Base-by-base conservation (phyloP, 2,797 vertebrate species). In the Rhinella marina region DNA sequence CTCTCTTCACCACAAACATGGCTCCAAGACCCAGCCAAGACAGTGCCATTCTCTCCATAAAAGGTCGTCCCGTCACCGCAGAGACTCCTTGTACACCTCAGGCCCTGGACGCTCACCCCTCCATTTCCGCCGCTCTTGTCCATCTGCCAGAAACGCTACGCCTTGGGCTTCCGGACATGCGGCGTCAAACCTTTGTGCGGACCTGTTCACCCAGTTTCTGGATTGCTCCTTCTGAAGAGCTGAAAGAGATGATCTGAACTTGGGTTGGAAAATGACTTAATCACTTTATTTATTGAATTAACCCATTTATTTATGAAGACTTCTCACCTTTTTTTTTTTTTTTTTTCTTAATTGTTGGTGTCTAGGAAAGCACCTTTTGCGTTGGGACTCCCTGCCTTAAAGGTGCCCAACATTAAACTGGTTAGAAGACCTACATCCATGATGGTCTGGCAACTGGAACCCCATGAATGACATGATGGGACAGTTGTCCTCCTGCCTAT, bases 201-300 rank as follows among this genome's bases (percentile, higher is more conserved):
- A 91, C 27, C 54, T 89, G 21, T 81, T 90, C n/a, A 82, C 80
- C 11, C 84, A 9, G 1, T 90, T 90, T n/a, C 23, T 87, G 23
- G 82, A 90, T 57, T 72, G 73, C 23, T 89, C 68, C 75, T 57
- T 72, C 41, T 90, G 77, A 64, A 32, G 16, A 25, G 12, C 7
- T 29, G 12, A 12, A 19, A 9, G 16, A 32, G 66, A 12, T 17
- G 5, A 11, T 48, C 27, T 62, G 21, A 62, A 16, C 54, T 64
- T 59, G 6, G 14, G 12, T 2, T 11, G 61, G 61, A n/a, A 23
- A 21, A 19, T 13, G 12, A 48, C 23, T 80, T 13, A 17, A 56
- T 64, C 32, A 81, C 79, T 23, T 62, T 79, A 7, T 81, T 41
- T n/a, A 52, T n/a, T 52, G 25, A 29, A 5, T 81, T 5, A 61